Conservation (phyloP, 2,797 vertebrate genomes). For the Iguana delicatissima region DNA sequence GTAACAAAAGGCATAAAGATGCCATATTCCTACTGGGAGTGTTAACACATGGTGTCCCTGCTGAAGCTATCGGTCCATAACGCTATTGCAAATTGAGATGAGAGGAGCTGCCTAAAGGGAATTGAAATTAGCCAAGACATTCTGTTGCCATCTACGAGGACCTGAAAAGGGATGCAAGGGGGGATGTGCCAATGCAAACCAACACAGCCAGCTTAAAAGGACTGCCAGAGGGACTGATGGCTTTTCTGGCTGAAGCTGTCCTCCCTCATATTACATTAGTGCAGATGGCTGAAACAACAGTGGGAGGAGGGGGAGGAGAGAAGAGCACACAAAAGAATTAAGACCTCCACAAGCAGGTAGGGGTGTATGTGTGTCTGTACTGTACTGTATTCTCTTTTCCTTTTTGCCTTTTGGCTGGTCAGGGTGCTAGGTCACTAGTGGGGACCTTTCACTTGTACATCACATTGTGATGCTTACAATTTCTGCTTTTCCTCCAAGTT, state of each 20-base stretch:
- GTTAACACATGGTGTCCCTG: slow-evolving; percentile 24
- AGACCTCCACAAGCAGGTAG: not conserved
- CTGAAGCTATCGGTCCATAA: slow-evolving; percentile 26
- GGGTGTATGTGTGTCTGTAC: too few species aligned
- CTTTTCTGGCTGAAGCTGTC: slow-evolving; percentile 25
- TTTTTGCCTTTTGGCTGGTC: too few species aligned
- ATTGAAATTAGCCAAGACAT: slow-evolving; percentile 34
- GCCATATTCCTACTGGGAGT: slow-evolving; percentile 9
- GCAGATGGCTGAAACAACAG: not conserved
- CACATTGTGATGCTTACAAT: not conserved
- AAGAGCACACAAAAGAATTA: not conserved
- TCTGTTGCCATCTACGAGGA: slow-evolving; percentile 13
- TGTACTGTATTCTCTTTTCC: too few species aligned
- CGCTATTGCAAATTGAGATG: slow-evolving; percentile 32
- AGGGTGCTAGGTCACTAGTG: too few species aligned
- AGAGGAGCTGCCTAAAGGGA: slow-evolving; percentile 38
- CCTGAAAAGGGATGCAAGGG: not conserved
- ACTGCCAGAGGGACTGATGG: slow-evolving; percentile 14
- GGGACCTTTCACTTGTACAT: not conserved
- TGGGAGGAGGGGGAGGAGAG: too few species aligned
- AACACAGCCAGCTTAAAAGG: slow-evolving; percentile 11
- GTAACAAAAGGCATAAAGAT: slow-evolving; percentile 21
- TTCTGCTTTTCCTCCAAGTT: not conserved
- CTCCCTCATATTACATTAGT: slow-evolving; percentile 3
- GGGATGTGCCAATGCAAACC: not conserved